Conservation (phyloP, 2,113 vertebrate species). For the Verasper variegatus region DNA sequence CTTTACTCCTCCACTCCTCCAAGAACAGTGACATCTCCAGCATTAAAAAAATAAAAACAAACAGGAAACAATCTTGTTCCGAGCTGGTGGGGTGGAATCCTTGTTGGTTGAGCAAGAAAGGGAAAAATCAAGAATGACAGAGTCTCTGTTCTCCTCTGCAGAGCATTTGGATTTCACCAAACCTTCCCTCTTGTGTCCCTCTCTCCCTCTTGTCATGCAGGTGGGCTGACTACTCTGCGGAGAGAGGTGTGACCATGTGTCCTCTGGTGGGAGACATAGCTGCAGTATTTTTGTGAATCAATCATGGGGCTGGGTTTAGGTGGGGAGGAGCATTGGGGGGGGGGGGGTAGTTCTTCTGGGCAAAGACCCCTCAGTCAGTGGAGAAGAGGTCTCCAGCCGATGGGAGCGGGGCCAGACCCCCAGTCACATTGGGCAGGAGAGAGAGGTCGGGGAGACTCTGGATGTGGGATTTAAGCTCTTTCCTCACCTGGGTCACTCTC, state of each 20-base stretch:
- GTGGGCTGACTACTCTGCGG: conserved; percentile 12
- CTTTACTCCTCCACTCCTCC: conserved; percentile 12
- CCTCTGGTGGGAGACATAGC: conserved; percentile 35
- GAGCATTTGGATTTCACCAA: conserved; percentile 37
- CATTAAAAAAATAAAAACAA: conserved; percentile 68
- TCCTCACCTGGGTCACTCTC: conserved; percentile 95
- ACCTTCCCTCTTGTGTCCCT: conserved; percentile 14
- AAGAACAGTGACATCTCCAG: conserved; percentile 27
- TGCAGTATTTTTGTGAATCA: conserved; percentile 46
- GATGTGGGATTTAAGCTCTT: conserved; percentile 98
- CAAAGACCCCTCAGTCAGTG: conserved; percentile 87
- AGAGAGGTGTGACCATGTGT: conserved; percentile 34
- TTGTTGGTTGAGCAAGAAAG: conserved; percentile 28
- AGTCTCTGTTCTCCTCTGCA: conserved; percentile 67
- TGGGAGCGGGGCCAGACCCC: conserved; percentile 94
- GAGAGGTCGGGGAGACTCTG: conserved; percentile 98
- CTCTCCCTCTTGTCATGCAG: conserved; percentile 34
- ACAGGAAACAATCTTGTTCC: conserved; percentile 56
- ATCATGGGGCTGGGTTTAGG: conserved; percentile 34
- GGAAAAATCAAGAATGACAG: conserved; percentile 46
- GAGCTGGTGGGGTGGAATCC: conserved; percentile 76
- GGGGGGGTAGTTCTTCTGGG: conserved; percentile 1
- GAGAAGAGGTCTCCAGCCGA: conserved; percentile 98
- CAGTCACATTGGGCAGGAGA: conserved; percentile 94
- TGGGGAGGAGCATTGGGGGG: conserved; percentile 6